Conservation (phyloP, 2,888 invertebrate species). For the Eustalomyia histrio region DNA sequence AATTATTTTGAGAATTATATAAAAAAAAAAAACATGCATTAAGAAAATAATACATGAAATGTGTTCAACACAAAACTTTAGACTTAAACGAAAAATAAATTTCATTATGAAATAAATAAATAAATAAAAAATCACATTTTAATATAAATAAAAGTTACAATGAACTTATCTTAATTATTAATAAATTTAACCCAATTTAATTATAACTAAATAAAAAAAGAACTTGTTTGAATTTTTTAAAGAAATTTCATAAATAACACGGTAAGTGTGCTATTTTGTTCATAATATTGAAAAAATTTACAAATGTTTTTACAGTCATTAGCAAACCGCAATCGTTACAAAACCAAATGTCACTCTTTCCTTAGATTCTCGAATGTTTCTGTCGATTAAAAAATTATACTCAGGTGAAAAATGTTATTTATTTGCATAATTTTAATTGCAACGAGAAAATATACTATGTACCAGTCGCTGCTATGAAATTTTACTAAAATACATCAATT, state of each 20-base stretch:
- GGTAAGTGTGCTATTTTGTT: too few species aligned
- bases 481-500: too few species aligned
- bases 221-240: neutral
- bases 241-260: neutral
- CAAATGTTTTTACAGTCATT: too few species aligned
- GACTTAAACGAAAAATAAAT: constrained; percentile 51
- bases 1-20: constrained; percentile 57
- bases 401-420: too few species aligned
- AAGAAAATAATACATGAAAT: constrained; percentile 55
- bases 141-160: constrained; percentile 56
- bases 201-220: constrained; percentile 49
- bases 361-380: too few species aligned
- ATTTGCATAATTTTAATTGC: too few species aligned
- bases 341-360: too few species aligned
- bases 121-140: constrained; percentile 44
- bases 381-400: too few species aligned
- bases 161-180: constrained; percentile 55
- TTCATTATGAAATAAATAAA: constrained; percentile 60
- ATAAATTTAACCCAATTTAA: constrained; percentile 68
- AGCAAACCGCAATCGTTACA: too few species aligned
- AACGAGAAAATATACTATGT: too few species aligned
- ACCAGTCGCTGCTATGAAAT: too few species aligned
- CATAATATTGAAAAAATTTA: too few species aligned
- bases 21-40: constrained; percentile 39
- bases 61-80: constrained; percentile 65